Conservation (phyloP, 2,888 invertebrate genomes). For the Volucella inflata region DNA sequence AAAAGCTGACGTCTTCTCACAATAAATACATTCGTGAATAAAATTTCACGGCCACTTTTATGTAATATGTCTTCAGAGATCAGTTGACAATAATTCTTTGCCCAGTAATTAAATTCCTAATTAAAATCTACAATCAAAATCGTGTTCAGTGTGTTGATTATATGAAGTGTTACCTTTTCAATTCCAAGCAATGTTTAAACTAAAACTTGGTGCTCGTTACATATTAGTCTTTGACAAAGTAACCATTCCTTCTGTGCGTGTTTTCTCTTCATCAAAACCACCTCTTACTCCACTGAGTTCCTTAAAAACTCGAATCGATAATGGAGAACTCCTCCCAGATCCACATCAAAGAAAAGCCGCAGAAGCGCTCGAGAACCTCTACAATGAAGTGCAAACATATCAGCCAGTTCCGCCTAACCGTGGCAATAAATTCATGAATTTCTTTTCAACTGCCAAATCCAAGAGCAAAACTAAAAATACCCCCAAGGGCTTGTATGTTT, state of each 20-base stretch:
- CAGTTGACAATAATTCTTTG: conserved; percentile 58
- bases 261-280: not conserved
- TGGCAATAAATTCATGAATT: conserved; percentile 76
- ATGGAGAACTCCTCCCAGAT: conserved; percentile 87
- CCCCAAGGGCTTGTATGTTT: conserved; percentile 93
- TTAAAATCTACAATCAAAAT: not conserved
- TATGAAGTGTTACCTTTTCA: not conserved
- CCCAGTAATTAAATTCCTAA: conserved; percentile 9
- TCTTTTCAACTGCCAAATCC: conserved; percentile 76
- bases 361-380: conserved; percentile 87
- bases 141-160: conserved; percentile 15
- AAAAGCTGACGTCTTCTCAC: conserved; percentile 30
- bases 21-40: conserved; percentile 31
- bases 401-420: conserved; percentile 75
- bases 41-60: conserved; percentile 67
- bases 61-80: conserved; percentile 71
- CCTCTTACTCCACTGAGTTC: conserved; percentile 84
- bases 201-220: conserved; percentile 36
- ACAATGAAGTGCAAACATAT: conserved; percentile 85
- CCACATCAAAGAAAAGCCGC: conserved; percentile 89
- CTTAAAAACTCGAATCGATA: conserved; percentile 86
- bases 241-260: conserved; percentile 22
- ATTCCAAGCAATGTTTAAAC: conserved; percentile 45
- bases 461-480: conserved; percentile 80
- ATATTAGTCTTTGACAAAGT: conserved; percentile 47